These are phyloP conservation scores for Panthera uncia DNA, from an alignment of 2,113 vertebrate species.

Conservation along the genomic window DNA sequence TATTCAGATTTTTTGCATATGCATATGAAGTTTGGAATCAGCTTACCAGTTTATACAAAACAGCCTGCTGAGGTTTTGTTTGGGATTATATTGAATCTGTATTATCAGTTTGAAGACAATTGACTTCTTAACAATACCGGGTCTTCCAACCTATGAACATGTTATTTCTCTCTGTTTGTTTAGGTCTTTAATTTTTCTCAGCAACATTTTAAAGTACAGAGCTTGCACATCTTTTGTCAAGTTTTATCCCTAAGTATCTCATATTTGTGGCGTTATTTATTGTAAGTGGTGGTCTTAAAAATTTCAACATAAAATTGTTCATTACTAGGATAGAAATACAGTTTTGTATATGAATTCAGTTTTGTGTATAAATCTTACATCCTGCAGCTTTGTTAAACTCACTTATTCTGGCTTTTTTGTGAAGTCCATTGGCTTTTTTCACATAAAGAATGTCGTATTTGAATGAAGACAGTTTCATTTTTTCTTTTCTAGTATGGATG, in stretches of 20 bases:
- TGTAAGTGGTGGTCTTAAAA: background rate
- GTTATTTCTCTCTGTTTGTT: background rate
- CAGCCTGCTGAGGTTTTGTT: background rate
- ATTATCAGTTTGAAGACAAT: background rate
- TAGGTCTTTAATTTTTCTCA: background rate
- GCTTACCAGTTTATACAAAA: background rate
- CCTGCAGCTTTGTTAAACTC: background rate
- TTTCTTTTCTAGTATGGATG: background rate
- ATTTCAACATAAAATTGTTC: background rate
- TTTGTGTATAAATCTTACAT: background rate
- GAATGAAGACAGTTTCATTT: background rate
- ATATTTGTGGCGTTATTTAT: background rate
- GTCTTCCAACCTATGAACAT: background rate
- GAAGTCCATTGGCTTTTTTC: slow-evolving; percentile 1
- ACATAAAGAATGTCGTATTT: background rate
- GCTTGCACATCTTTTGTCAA: background rate
- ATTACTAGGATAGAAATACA: background rate
- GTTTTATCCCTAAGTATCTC: slow-evolving; percentile 22
- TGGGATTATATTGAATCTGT: background rate
- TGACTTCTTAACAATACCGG: background rate
- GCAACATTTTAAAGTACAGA: background rate
- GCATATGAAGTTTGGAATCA: slow-evolving; percentile 8
- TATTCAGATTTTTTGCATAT: background rate
- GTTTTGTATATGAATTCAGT: background rate
- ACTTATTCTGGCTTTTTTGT: background rate